Base-by-base conservation (phyloP, 2,113 vertebrate species). In the Poeciliopsis turrubarensis region DNA sequence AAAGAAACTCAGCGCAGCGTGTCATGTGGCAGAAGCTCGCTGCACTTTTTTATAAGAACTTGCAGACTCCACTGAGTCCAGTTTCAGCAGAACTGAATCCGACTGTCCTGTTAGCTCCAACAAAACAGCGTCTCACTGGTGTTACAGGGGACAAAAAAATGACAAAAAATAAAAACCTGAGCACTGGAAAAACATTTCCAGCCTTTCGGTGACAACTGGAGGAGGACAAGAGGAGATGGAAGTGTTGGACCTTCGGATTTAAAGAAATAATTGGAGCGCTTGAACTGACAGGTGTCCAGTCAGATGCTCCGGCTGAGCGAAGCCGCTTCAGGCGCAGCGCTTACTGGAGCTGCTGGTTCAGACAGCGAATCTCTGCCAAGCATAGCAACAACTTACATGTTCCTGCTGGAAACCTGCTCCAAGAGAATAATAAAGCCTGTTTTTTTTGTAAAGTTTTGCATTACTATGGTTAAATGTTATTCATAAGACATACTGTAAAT, bases 201-300 rank as follows among this genome's bases (percentile, higher is more conserved):
- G 44, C 31, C 57, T 57, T 32, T 26, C 25, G 1, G 7, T 63
- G 70, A 72, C 60, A 47, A 41, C 37, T 65, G 72, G 44, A 66
- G 47, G 30, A 65, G 60, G 70, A 68, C 41, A 29, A 47, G 27
- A 68, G 51, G 31, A 70, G 68, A 70, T 69, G 6, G 30, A 32
- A 69, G 68, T n/a, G 22, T 69, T 57, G 63, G 72, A 39, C 31
- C 29, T 41, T 27, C 26, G 54, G 62, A 65, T 32, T 66, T 65
- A 47, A 65, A 37, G 44, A 73, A 73, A 51, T 73, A 66, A 73
- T 65, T 65, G 63, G 63, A 57, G 72, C 34, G 31, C 10, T 8
- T 66, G 29, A 30, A 26, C 41, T 65, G 72, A 73, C 63, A 65
- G 72, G 72, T 73, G 72, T 73, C 62, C 63, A 57, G 72, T 37